Conservation (phyloP, 2,797 vertebrate genomes). For the Pelochelys cantorii region DNA sequence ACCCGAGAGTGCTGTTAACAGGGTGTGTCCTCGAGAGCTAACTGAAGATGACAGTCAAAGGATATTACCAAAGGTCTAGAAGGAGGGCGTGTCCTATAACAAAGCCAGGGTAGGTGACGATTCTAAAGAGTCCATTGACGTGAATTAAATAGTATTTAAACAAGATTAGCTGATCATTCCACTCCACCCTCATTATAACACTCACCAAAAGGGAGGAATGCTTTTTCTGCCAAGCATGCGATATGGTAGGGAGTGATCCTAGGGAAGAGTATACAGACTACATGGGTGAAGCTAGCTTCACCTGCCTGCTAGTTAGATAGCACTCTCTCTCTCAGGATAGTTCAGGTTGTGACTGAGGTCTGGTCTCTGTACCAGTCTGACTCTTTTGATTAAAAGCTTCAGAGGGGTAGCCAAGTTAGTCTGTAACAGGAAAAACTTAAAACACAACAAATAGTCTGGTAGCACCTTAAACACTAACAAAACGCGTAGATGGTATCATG, state of each 20-base stretch:
- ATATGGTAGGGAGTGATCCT: slow-evolving; percentile 41
- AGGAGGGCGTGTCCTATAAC: slow-evolving; percentile 63
- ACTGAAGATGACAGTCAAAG: slow-evolving; percentile 71
- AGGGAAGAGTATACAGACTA: not conserved
- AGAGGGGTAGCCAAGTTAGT: too few species aligned
- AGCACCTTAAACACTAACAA: too few species aligned
- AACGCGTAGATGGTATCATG: too few species aligned
- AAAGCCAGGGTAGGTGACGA: slow-evolving; percentile 66
- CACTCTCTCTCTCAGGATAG: not conserved
- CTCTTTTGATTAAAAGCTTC: not conserved
- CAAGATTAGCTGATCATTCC: slow-evolving; percentile 70
- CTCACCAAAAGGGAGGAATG: slow-evolving; percentile 61
- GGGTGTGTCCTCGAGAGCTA: slow-evolving; percentile 73
- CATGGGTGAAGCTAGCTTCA: not conserved
- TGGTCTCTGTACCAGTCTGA: not conserved
- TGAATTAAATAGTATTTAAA: slow-evolving; percentile 68
- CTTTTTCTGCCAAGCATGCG: not conserved
- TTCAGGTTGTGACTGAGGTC: not conserved
- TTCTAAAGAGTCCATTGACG: slow-evolving; percentile 59
- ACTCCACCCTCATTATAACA: slow-evolving; percentile 72
- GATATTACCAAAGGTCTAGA: slow-evolving; percentile 62
- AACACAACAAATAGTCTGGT: too few species aligned
- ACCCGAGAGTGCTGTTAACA: slow-evolving; percentile 57
- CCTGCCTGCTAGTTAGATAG: not conserved
- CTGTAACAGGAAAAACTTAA: too few species aligned